A percentile compares a stretch with the other conserved stretches of the same genome.
These are phyloP conservation scores for Atherix ibis DNA, from an alignment of 2,888 invertebrate genomes.

Conservation along the genomic window DNA sequence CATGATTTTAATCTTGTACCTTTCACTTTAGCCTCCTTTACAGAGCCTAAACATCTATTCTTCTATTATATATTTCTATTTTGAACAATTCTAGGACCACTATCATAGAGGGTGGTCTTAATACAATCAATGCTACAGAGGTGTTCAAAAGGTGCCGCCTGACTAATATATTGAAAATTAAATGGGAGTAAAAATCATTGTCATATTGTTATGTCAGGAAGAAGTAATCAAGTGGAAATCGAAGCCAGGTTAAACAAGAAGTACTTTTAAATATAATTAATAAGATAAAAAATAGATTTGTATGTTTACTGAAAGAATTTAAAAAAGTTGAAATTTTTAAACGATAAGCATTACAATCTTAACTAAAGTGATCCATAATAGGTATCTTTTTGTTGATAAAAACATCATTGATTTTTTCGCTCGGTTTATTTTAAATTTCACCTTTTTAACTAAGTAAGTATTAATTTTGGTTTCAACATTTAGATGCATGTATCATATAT, in stretches of 20 bases:
- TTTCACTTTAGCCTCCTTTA: too few species aligned
- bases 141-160: slow-evolving; percentile 7
- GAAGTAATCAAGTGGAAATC: neutral
- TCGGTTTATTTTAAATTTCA: too few species aligned
- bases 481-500: too few species aligned
- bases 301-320: neutral
- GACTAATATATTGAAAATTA: too few species aligned
- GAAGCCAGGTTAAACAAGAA: neutral
- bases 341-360: too few species aligned
- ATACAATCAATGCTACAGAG: slow-evolving; percentile 7
- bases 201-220: slow-evolving; percentile 16
- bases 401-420: too few species aligned
- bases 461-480: too few species aligned
- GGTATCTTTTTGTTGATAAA: too few species aligned
- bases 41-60: neutral
- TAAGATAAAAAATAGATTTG: neutral
- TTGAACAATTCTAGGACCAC: neutral
- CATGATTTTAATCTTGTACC: too few species aligned
- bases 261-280: neutral
- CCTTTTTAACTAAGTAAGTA: too few species aligned
- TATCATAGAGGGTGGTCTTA: slow-evolving; percentile 12
- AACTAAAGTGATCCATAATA: too few species aligned
- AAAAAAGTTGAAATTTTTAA: too few species aligned
- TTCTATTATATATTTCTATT: neutral
- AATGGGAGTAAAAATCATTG: slow-evolving; percentile 11